Evolutionary conservation across 2,888 invertebrate genomes (phyloP).

Genomic region (Dicroscelio sp.): DNA sequence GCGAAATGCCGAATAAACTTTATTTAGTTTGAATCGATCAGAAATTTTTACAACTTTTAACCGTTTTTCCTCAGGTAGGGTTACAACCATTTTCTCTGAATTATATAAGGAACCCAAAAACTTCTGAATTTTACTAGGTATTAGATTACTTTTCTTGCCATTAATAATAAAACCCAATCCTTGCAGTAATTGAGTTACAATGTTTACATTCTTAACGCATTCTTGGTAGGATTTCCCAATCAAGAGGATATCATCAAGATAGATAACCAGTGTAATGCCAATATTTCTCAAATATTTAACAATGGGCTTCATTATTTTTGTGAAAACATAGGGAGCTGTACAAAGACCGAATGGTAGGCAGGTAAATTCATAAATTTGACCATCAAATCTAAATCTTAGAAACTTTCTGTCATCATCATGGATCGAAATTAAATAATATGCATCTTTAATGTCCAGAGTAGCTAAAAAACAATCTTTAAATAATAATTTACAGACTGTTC

Average conservation of each 20-base stretch:
- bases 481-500: slow-evolving; percentile 53
- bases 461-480: slow-evolving; percentile 46
- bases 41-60: background rate
- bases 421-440: slow-evolving; percentile 54
- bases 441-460: slow-evolving; percentile 53
- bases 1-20: slow-evolving; percentile 51
- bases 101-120: slow-evolving; percentile 44
- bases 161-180: slow-evolving; percentile 61
- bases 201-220: slow-evolving; percentile 36
- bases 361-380: slow-evolving; percentile 63
- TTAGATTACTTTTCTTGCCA: slow-evolving; percentile 53
- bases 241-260: slow-evolving; percentile 66
- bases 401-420: slow-evolving; percentile 63
- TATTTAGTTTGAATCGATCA: background rate
- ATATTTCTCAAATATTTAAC: slow-evolving; percentile 34
- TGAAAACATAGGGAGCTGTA: slow-evolving; percentile 62
- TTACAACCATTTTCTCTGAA: background rate
- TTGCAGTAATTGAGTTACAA: background rate
- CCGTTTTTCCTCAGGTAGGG: slow-evolving; percentile 37
- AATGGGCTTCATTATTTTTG: slow-evolving; percentile 65
- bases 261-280: slow-evolving; percentile 43
- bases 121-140: slow-evolving; percentile 93
- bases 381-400: slow-evolving; percentile 74
- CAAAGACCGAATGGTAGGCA: slow-evolving; percentile 78
- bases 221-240: slow-evolving; percentile 12